Evolutionary conservation across 2,888 invertebrate genomes (phyloP), one percentile per base, ranked within the genome.

Genomic region (Ganaspis brasiliensis): DNA sequence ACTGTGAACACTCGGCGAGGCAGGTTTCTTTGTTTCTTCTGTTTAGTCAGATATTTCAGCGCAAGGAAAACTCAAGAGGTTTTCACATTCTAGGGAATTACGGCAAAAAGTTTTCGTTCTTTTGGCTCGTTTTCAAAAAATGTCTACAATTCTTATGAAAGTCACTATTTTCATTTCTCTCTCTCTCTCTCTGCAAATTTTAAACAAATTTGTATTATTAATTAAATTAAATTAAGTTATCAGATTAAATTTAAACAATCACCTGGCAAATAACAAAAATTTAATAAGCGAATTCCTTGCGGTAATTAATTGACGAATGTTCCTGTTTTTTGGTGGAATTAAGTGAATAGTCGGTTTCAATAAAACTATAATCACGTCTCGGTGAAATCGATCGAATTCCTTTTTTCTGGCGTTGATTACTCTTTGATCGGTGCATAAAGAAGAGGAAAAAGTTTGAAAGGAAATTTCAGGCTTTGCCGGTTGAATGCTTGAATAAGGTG

Each of bases 391-490:
- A 52, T 52, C 16, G 19, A 52, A 52, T 52, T 52, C 52, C 10
- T 24, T 40, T 67, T 67, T 45, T 24, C 26, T 67, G 67, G 14
- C 24, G 67, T 45, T 67, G 45, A 67, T 45, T 67, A 67, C 24
- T 67, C 24, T 67, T 45, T 49, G 67, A 67, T 26, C 40, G 45
- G 24, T 67, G 67, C 10, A 67, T n/a, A 67, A 67, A 40, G 45
- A 21, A 26, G 67, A 24, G 45, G 14, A n/a, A 31, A n/a, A 45
- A 67, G 40, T 67, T 45, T 45, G 26, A 45, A 45, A 67, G 40
- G 45, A 67, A 67, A 45, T 67, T 67, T 67, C 67, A 67, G 45
- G 45, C 67, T 67, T 67, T 24, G 45, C n/a, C 45, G 45, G 67
- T n/a, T 67, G 45, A 67, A 67, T 67, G 45, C 67, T 67, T 45